Evolutionary conservation across 2,888 invertebrate species (phyloP).

Genomic region (Oxytorus armatus): DNA sequence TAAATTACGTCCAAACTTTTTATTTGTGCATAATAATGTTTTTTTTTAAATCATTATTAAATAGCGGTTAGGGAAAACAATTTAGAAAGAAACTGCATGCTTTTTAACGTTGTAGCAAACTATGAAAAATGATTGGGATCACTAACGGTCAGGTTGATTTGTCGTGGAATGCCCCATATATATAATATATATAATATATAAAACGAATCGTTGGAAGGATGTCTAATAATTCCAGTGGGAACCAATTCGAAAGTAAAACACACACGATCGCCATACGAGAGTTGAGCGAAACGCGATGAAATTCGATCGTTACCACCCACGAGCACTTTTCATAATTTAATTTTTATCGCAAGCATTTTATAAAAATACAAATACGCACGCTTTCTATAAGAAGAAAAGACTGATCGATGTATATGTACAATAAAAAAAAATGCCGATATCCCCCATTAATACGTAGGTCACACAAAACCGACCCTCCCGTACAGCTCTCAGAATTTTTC

Average conservation of each 20-base stretch:
- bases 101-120: too few relatives aligned
- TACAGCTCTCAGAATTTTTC: constrained; percentile 39
- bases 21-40: too few relatives aligned
- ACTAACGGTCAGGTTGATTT: too few relatives aligned
- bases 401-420: constrained; percentile 46
- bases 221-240: constrained; percentile 52
- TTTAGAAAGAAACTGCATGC: too few relatives aligned
- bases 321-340: constrained; percentile 64
- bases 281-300: constrained; percentile 52
- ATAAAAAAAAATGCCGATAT: constrained; percentile 26
- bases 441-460: constrained; percentile 36
- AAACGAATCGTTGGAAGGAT: constrained; percentile 39
- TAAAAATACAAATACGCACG: constrained; percentile 33
- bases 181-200: too few relatives aligned
- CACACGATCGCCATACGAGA: constrained; percentile 27
- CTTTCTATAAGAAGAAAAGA: neutral
- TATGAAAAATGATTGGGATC: too few relatives aligned
- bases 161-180: too few relatives aligned
- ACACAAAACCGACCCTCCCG: constrained; percentile 39
- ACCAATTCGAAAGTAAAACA: constrained; percentile 36
- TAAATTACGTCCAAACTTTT: too few relatives aligned
- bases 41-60: too few relatives aligned
- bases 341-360: constrained; percentile 54
- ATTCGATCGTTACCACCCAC: constrained; percentile 40
- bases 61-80: too few relatives aligned